phyloP scores from a whole-genome alignment of 2,113 vertebrate species.

The Phainopepla nitens region DNA sequence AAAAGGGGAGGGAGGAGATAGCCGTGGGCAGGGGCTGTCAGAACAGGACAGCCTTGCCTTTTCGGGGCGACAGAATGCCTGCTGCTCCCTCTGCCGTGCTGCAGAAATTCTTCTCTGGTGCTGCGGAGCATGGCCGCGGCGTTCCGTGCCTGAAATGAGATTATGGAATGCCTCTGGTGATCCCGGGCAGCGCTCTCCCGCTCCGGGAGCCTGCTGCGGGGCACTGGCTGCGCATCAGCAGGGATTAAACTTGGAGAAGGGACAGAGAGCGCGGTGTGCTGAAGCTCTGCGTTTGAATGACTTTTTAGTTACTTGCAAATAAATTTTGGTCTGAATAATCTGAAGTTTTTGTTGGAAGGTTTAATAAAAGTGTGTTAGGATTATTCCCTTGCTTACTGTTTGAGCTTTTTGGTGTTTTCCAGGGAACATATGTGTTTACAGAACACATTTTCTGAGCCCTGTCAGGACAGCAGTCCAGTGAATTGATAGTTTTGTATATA shows the following conservation, averaged over 20 bases:
- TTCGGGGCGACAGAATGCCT: background rate
- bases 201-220: accelerated
- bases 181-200: background rate
- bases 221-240: background rate
- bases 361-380: background rate
- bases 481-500: background rate
- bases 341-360: background rate
- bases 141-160: background rate
- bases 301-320: background rate
- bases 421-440: background rate
- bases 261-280: background rate
- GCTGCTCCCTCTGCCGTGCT: background rate
- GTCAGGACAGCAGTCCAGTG: background rate
- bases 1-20: background rate
- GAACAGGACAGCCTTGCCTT: background rate
- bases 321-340: background rate
- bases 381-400: background rate
- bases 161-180: background rate
- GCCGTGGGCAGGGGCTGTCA: background rate
- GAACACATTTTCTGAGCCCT: background rate
- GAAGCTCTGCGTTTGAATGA: background rate
- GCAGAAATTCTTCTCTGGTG: background rate
- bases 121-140: background rate
- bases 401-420: background rate
- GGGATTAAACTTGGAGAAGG: background rate